Conservation (phyloP, 2,888 invertebrate species). For the Ichneumoninae sp. region DNA sequence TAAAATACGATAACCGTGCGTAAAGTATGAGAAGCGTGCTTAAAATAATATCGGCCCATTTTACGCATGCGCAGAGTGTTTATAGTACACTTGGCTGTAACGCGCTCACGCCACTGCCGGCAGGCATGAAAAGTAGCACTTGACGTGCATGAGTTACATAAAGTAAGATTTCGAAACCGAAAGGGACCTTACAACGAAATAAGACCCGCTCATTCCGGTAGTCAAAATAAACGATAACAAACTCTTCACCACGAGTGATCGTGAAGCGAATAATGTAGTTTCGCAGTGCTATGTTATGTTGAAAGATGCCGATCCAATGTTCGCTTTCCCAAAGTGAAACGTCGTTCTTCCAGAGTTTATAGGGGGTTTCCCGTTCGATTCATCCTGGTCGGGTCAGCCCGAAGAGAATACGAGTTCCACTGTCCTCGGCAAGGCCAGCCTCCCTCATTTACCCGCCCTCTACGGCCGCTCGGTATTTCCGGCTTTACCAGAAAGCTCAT, state of each 20-base stretch:
- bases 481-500: slow-evolving; percentile 21
- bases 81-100: too few species aligned
- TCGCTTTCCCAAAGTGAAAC: slow-evolving; percentile 1
- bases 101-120: too few species aligned
- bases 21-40: too few species aligned
- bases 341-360: not conserved
- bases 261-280: not conserved
- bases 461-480: slow-evolving; percentile 28
- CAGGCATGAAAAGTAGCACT: too few species aligned
- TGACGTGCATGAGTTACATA: too few species aligned
- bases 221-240: slow-evolving; percentile 9
- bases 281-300: not conserved
- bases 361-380: slow-evolving; percentile 38
- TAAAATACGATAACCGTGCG: too few species aligned
- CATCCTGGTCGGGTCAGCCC: slow-evolving; percentile 53
- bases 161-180: too few species aligned
- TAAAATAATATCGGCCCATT: too few species aligned
- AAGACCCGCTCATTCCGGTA: not conserved
- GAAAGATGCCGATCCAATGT: not conserved
- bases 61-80: too few species aligned
- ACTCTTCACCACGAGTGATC: not conserved
- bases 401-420: slow-evolving; percentile 35
- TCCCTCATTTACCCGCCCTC: slow-evolving; percentile 44
- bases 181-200: too few species aligned
- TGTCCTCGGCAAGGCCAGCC: slow-evolving; percentile 22